Evolutionary conservation across 2,113 vertebrate genomes (phyloP), one percentile per base, ranked within the genome.

Genomic region (Shinisaurus crocodilurus): DNA sequence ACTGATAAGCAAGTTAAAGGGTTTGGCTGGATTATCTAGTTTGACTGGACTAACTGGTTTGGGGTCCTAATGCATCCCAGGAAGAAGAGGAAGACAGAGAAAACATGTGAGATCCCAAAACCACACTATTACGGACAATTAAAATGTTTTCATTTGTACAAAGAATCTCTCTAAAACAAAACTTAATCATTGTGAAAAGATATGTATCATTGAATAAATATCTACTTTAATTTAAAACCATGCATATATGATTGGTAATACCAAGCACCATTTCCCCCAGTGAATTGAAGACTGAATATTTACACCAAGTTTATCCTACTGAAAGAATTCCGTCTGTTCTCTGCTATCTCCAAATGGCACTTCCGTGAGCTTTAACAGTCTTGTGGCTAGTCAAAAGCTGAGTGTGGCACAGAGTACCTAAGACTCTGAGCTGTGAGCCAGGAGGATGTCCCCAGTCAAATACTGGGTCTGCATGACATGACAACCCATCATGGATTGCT

Each of bases 161-260:
- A 75, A 80, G n/a, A 79, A 86, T 0, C 0, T 43, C 57, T 32
- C 75, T 69, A 50, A 90, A 85, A 83, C 1, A 63, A 60, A 67
- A 94, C 90, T 45, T 50, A 79, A 77, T 74, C 89, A 81, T 74
- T 92, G 90, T 0, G 1, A 94, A 89, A 92, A 88, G 12, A 75
- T 92, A 79, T 93, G 86, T 48, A 0, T 0, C 50, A 93, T 25
- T 79, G 10, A 96, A 96, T 96, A 96, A 96, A 96, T 82, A 90
- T 87, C 75, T 93, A 80, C 57, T 76, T 88, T 91, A 85, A 63
- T 82, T 45, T 90, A 37, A 95, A 95, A 2, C 1, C 60, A 86
- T 6, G 37, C 63, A 67, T 83, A 37, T 91, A 6, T 72, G 0
- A 90, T 27, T 50, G 50, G 43, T 67, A 3, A 40, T 75, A 85